Base-by-base conservation (phyloP, 2,797 vertebrate genomes). In the Vultur gryphus region DNA sequence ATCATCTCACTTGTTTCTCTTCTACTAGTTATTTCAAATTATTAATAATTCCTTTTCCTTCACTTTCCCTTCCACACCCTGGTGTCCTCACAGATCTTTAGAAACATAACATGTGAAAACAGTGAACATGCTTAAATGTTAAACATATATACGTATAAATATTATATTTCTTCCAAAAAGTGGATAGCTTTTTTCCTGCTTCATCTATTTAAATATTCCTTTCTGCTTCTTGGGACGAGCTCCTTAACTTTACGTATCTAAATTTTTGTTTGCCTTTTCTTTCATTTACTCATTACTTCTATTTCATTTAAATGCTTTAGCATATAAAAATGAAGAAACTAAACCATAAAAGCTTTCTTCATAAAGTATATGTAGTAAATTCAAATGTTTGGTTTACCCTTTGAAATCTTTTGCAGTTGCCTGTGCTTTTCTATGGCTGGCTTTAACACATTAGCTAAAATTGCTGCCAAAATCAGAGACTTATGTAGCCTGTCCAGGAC, bases 401-500 rank as follows among this genome's bases (percentile, higher is more conserved):
- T 54, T 61, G 52, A 89, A 92, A 78, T 57, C 52, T 83, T 39
- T 77, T 79, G 59, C 49, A 75, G 76, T 48, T 92, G 41, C 59
- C 37, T 57, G 18, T 73, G 48, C 26, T 95, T 85, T 92, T 92
- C 64, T 64, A 35, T 0, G 2, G 21, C 54, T 64, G 64, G 25
- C 59, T 95, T 95, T 58, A 85, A 67, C n/a, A 83, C 18, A 31
- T 52, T 37, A 93, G n/a, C 26, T 89, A 57, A 73, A 96, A 89
- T 37, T 37, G 19, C 84, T 94, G 84, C 72, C 75, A 91, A 91
- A 92, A 85, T 35, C 72, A 76, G 58, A 73, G 21, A 44, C 7
- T 79, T 61, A 5, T 8, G 20, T 18, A 61, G 37, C 44, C 29
- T 80, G 37, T 5, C 39, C 51, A 85, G 24, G 21, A 73, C 20